Evolutionary conservation across 1,140 invertebrate genomes (phyloP).

Genomic region (Copidosoma floridanum): DNA sequence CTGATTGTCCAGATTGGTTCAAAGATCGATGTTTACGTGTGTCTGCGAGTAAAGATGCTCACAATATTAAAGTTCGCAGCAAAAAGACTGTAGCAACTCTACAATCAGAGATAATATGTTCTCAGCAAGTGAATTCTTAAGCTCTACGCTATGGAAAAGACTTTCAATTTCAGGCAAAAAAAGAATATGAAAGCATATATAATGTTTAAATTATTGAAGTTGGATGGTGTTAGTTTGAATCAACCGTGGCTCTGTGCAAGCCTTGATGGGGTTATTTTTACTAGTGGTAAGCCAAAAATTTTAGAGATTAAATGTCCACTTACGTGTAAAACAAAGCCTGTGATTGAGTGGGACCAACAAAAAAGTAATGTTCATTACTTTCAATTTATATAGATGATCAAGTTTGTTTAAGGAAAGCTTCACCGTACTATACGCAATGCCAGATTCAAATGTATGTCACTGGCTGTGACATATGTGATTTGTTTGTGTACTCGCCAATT

Average conservation of each 20-base stretch:
- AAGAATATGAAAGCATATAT: conserved; percentile 25
- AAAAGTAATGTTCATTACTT: conserved; percentile 34
- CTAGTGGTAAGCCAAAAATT: conserved; percentile 24
- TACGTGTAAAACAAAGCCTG: conserved; percentile 27
- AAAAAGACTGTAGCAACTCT: conserved; percentile 28
- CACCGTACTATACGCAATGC: conserved; percentile 33
- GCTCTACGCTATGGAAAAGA: conserved; percentile 26
- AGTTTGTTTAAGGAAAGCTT: conserved; percentile 25
- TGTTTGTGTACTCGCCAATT: conserved; percentile 33
- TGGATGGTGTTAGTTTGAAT: conserved; percentile 24
- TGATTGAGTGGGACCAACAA: conserved; percentile 27
- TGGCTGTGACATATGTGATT: conserved; percentile 32
- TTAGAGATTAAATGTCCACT: conserved; percentile 38
- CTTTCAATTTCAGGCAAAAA: conserved; percentile 21
- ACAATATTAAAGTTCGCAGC: conserved; percentile 32
- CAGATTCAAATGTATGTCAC: conserved; percentile 39
- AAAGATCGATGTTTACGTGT: conserved; percentile 28
- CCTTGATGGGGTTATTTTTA: conserved; percentile 34
- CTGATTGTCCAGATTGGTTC: conserved; percentile 29
- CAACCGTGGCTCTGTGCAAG: conserved; percentile 37
- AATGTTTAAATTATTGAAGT: conserved; percentile 24
- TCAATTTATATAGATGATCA: conserved; percentile 23
- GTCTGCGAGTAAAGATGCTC: conserved; percentile 33
- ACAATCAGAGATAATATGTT: conserved; percentile 26
- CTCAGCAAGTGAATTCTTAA: conserved; percentile 15